These are phyloP conservation scores for Pomatostomus ruficeps DNA, from an alignment of 2,113 vertebrate species.

Conservation along the genomic window DNA sequence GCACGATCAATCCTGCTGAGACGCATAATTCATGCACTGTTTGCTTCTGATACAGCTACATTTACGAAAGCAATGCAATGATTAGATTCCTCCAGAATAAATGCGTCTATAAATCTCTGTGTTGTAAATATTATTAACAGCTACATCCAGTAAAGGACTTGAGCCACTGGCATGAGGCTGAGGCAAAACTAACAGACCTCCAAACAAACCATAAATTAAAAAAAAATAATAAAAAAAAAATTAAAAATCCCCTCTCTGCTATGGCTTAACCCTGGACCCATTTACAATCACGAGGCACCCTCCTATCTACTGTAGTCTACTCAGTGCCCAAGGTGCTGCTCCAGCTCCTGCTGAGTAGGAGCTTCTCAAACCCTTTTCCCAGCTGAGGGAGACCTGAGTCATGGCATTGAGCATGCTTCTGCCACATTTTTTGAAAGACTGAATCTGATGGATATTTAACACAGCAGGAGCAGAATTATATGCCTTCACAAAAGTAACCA, in stretches of 20 bases:
- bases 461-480: not conserved
- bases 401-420: not conserved
- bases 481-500: not conserved
- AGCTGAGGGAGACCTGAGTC: not conserved
- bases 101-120: conserved; percentile 17
- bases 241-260: not conserved
- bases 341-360: not conserved
- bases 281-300: not conserved
- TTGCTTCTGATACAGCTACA: conserved; percentile 22
- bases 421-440: not conserved
- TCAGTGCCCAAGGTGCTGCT: not conserved
- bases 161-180: not conserved
- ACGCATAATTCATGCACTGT: conserved; percentile 32
- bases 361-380: not conserved
- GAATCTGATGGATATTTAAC: not conserved
- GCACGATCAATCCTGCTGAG: not conserved
- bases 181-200: not conserved
- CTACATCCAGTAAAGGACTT: not conserved
- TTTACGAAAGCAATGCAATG: conserved; percentile 13
- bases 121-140: not conserved
- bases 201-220: not conserved
- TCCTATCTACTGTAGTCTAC: not conserved
- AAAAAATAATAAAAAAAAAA: not conserved
- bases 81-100: conserved; percentile 42
- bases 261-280: not conserved